Percentiles rank a stretch among this genome's conserved stretches.
Conservation (phyloP, 2,888 invertebrate genomes). For the Cerceris rybyensis region DNA sequence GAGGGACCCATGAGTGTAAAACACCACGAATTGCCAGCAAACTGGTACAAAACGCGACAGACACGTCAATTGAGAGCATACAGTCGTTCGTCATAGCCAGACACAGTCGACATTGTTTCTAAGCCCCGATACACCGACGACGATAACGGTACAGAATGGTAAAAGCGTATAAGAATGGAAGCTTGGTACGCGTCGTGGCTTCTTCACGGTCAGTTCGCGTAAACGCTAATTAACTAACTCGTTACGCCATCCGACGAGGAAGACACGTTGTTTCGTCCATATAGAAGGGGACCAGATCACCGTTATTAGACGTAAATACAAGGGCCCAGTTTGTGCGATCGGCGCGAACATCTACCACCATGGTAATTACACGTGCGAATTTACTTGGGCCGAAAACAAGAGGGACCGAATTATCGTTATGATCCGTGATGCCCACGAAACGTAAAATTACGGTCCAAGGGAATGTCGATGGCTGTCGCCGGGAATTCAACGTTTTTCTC, state of each 20-base stretch:
- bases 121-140: constrained; percentile 38
- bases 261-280: constrained; percentile 23
- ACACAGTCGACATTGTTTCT: constrained; percentile 54
- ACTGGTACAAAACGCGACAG: constrained; percentile 29
- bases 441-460: constrained; percentile 45
- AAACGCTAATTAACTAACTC: constrained; percentile 63
- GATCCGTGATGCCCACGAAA: constrained; percentile 49
- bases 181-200: constrained; percentile 14
- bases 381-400: constrained; percentile 5
- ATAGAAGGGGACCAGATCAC: constrained; percentile 28
- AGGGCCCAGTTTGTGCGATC: constrained; percentile 32
- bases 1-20: no score
- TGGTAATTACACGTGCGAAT: constrained; percentile 20
- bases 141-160: constrained; percentile 35
- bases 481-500: constrained; percentile 8
- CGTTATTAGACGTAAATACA: constrained; percentile 49
- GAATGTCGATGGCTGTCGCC: background rate
- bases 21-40: constrained; percentile 21
- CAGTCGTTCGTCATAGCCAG: constrained; percentile 29
- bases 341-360: constrained; percentile 4
- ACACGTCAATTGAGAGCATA: constrained; percentile 17
- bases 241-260: constrained; percentile 34
- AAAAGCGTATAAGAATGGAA: constrained; percentile 40
- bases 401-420: constrained; percentile 44
- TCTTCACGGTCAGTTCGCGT: constrained; percentile 46